Evolutionary conservation across 37 sponge, comb jelly and placozoan genomes (phyloP).

Genomic region (Agelas oroides): DNA sequence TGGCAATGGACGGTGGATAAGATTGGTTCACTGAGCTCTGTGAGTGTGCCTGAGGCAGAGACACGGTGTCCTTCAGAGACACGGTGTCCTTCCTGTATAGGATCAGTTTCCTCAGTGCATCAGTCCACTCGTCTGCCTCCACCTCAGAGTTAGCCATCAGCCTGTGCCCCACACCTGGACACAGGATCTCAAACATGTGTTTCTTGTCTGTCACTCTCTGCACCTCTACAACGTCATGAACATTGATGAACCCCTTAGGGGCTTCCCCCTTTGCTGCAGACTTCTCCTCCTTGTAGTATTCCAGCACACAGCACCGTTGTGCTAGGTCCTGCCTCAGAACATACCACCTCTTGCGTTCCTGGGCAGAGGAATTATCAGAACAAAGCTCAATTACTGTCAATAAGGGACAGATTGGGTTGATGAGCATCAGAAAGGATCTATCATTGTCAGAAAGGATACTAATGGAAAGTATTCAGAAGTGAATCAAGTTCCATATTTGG

Average conservation of each 20-base stretch:
- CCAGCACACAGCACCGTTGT: conserved; percentile 51
- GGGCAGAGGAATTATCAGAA: neutral
- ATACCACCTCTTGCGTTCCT: conserved; percentile 85
- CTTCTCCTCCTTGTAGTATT: conserved; percentile 85
- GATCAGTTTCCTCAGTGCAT: conserved; percentile 34
- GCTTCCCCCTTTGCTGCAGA: conserved; percentile 72
- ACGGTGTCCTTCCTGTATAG: conserved; percentile 62
- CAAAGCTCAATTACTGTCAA: neutral
- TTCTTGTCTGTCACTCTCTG: conserved; percentile 65
- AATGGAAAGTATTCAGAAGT: neutral
- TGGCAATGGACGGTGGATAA: no score
- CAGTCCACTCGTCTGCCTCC: conserved; percentile 82
- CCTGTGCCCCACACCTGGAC: conserved; percentile 78
- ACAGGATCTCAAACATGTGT: conserved; percentile 83
- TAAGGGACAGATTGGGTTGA: no score
- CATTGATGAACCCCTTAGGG: conserved; percentile 71
- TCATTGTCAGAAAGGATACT: no score
- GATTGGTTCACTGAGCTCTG: neutral
- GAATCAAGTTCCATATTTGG: neutral
- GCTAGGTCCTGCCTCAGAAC: conserved; percentile 57
- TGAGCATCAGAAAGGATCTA: no score
- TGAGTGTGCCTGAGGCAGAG: neutral
- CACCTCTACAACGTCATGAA: conserved; percentile 70
- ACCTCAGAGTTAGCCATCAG: conserved; percentile 77
- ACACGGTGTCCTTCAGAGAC: neutral